Base-by-base conservation (phyloP, 2,888 invertebrate species). In the Lamproptera curius region DNA sequence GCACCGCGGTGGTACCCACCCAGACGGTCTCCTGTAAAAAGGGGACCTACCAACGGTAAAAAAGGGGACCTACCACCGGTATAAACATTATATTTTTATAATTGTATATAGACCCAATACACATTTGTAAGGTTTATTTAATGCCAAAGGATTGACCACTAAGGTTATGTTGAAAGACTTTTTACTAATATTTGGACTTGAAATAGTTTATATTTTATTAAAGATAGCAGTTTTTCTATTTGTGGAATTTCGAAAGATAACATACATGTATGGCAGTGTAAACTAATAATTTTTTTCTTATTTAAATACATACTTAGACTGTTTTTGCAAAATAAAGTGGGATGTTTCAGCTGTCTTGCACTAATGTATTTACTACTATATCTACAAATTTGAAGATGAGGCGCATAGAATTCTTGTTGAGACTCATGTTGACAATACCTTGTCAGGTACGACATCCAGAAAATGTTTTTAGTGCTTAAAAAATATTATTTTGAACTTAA, bases 331-430 rank as follows among this genome's bases (percentile, higher is more conserved):
- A n/a, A n/a, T n/a, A n/a, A n/a, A n/a, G n/a, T n/a, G n/a, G n/a
- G n/a, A n/a, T n/a, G n/a, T n/a, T n/a, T n/a, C n/a, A n/a, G n/a
- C n/a, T 28, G 28, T 28, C 23, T 6, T 6, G 5, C 8, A 23
- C 8, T 23, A 23, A 6, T 37, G 15, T 16, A 16, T 37, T 16
- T 17, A 42, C 17, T 42, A 16, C 16, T 42, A 33, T 35, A 42
- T 34, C 34, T 23, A 42, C 33, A 42, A 42, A 13, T 42, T 34
- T 34, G 34, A 16, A 17, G 35, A 35, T 33, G 41, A 43, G 20
- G 43, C 36, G 36, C 43, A 43, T 2, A 43, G 35, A 43, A 43
- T 34, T 42, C 42, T 33, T 42, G 42, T 33, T 42, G 42, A 42
- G n/a, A 42, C 35, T 33, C 16, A 33, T 17, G 34, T 5, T 42